A percentile compares a stretch with the other conserved stretches of the same genome.
Conservation (phyloP, 2,797 vertebrate genomes). For the Podarcis siculus region DNA sequence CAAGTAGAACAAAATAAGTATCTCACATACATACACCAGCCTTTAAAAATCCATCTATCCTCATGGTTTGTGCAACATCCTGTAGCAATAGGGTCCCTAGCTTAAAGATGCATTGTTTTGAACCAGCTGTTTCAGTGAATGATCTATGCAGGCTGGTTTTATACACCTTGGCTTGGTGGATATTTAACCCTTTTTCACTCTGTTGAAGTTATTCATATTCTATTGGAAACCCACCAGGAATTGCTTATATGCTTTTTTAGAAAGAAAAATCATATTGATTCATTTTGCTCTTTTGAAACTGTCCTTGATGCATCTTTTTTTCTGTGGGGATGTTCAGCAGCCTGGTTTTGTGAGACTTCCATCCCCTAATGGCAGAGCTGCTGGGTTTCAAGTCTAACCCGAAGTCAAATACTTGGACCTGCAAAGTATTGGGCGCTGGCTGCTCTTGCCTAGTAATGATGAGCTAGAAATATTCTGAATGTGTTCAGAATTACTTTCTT, state of each 20-base stretch:
- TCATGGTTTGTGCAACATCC: neutral
- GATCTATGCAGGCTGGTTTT: neutral
- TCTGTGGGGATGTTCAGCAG: neutral
- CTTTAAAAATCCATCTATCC: neutral
- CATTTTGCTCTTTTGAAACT: neutral
- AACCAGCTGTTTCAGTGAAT: neutral
- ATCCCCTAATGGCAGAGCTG: neutral
- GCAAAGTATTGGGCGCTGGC: neutral
- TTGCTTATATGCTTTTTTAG: neutral
- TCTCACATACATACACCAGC: neutral
- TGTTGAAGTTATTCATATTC: neutral
- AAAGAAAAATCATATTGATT: neutral
- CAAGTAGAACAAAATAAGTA: neutral
- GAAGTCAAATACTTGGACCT: neutral
- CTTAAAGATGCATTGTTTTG: neutral
- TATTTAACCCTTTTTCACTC: neutral
- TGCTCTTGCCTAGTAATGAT: neutral
- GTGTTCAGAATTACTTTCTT: neutral
- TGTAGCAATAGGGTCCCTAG: neutral
- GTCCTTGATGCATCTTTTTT: neutral
- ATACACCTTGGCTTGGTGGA: neutral
- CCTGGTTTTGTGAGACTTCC: neutral
- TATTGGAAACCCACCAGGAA: neutral
- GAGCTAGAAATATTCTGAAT: neutral
- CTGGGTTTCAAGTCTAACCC: neutral